Base-by-base conservation (phyloP, 2,113 vertebrate genomes). In the Sturnus vulgaris region DNA sequence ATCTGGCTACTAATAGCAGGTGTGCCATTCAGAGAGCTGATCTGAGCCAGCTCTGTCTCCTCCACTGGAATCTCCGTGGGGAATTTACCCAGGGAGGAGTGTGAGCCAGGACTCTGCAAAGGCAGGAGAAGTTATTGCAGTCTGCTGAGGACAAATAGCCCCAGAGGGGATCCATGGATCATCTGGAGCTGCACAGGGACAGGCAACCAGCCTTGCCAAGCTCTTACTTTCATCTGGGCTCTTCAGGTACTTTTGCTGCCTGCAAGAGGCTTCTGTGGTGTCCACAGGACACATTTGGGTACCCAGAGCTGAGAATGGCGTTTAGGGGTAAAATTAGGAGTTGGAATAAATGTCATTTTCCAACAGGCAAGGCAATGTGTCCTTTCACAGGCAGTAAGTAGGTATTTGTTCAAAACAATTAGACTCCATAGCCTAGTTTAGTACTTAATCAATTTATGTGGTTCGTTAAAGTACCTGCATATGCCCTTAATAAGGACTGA, bases 401-500 rank as follows among this genome's bases (percentile, higher is more conserved):
- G 87, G 55, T 93, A 68, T 92, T 95, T 97, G 93, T 86, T 95
- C 90, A 86, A 86, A 96, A 90, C 88, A 93, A 94, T 86, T 90
- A 87, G 92, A 83, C 53, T 82, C 86, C 60, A 28, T 78, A 82
- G 90, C 81, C 96, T 92, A 57, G 16, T 85, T 92, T 91, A 49
- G 31, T 82, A 61, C 59, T 87, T 95, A 91, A 91, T 94, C 86
- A 86, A 88, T 94, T 89, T 86, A 31, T 14, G 7, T 69, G 86
- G 82, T 89, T 95, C 20, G 66, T 92, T 93, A 60, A 90, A 56
- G 70, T 39, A 81, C 90, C 81, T 93, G 50, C 53, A 37, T 53
- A 11, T 86, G 86, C 80, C 92, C 95, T 86, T 97, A 97, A 97
- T 97, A 93, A 91, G 82, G 60, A 95, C 92, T 97, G 97, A 97